Evolutionary conservation across 2,113 vertebrate species (phyloP), one percentile per base, ranked within the genome.

Genomic region (Atherinomorus stipes): DNA sequence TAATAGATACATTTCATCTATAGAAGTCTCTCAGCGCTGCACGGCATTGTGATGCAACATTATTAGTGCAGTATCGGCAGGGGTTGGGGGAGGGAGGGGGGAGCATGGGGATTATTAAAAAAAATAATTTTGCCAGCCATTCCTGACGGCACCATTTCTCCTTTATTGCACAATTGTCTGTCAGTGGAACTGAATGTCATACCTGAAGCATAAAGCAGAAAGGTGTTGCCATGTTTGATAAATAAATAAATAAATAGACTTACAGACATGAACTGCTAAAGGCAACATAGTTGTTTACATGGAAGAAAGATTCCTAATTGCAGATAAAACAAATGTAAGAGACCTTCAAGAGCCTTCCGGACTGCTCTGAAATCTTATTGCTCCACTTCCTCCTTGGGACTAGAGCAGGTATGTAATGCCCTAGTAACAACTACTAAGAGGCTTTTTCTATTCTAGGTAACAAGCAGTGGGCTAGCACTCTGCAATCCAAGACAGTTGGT

Each of bases 391-490:
- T 69, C 44, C 11, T 67, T 18, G 64, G 51, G 67, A 72, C 63
- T 54, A 80, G 78, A 86, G 83, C 66, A 87, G 67, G 74, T 80
- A 80, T 53, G 44, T 86, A 85, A 85, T 83, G 31, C 74, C 49
- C 72, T 69, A 37, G 50, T 76, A 76, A 76, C 68, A 72, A 61
- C 65, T n/a, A 72, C 85, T 93, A 91, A 92, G 88, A 89, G 82
- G 89, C 84, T 90, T 92, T 91, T 86, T 75, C 86, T 85, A 81
- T 90, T 91, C 83, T 83, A 57, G 56, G 87, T 80, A 88, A 71
- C 75, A 85, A 62, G 54, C 56, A 76, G 38, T 67, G 53, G 56
- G 76, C 52, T 34, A 72, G 28, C 68, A 56, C 44, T 18, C 25
- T 44, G 53, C 47, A 68, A 52, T 69, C 64, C 52, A 74, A 65